phyloP scores from a whole-genome alignment of 2,797 vertebrate genomes.

The Bradypodion pumilum region DNA sequence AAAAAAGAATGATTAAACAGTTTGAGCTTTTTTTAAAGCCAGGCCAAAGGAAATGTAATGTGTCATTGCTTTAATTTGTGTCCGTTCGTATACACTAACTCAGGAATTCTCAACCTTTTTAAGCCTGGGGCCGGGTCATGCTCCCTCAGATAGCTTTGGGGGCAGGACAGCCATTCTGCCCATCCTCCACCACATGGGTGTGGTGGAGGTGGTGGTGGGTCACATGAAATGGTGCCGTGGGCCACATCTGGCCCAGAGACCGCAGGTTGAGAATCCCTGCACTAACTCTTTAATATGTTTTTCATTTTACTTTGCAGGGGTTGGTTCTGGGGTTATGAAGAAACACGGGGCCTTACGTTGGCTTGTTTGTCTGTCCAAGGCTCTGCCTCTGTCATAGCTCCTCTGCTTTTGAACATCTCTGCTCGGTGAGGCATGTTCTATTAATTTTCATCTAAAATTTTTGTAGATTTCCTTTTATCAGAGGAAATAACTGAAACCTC shows the following conservation, averaged over 20 bases:
- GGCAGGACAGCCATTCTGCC: no score
- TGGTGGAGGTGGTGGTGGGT: no score
- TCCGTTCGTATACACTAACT: background rate
- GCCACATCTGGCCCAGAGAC: no score
- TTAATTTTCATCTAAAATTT: background rate
- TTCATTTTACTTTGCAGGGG: constrained; percentile 78
- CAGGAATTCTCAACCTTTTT: no score
- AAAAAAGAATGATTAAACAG: no score
- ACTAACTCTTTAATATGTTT: background rate
- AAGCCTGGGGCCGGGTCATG: no score
- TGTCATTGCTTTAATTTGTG: background rate
- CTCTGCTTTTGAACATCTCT: constrained; percentile 87
- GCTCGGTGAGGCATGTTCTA: constrained; percentile 80
- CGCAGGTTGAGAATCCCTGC: no score
- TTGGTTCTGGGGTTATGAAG: constrained; percentile 97
- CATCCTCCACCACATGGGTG: no score
- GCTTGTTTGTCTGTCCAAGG: constrained; percentile 94
- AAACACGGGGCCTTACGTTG: constrained; percentile 88
- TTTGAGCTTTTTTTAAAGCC: no score
- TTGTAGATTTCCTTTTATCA: background rate
- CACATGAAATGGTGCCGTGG: no score
- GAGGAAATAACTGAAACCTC: background rate
- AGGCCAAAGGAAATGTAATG: background rate
- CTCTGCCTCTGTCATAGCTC: constrained; percentile 91
- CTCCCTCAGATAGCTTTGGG: no score